Conservation (phyloP, 2,888 invertebrate genomes). For the Diogma glabrata region DNA sequence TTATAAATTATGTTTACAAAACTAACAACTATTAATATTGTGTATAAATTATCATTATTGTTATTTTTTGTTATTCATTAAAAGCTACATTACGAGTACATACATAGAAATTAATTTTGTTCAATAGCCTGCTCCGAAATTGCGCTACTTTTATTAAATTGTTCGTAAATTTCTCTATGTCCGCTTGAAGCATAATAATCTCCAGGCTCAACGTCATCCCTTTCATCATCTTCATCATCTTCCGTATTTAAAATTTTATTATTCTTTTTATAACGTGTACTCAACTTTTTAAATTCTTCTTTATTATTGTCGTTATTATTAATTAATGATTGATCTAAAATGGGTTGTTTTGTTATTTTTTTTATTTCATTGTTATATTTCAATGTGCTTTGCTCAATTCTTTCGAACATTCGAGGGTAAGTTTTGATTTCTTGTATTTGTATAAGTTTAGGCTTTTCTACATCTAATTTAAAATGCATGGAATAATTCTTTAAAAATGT, state of each 20-base stretch:
- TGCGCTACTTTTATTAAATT: conserved; percentile 18
- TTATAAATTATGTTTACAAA: too few relatives aligned
- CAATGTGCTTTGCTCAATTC: not conserved
- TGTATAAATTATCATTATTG: too few relatives aligned
- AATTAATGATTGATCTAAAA: not conserved
- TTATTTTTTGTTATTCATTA: too few relatives aligned
- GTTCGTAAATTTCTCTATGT: conserved; percentile 1
- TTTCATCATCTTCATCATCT: conserved; percentile 4
- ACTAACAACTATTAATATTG: too few relatives aligned
- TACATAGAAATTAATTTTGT: too few relatives aligned
- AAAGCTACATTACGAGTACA: too few relatives aligned
- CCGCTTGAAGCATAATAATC: conserved; percentile 10
- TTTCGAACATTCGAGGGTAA: not conserved
- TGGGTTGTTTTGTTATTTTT: too few relatives aligned
- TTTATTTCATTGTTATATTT: too few relatives aligned
- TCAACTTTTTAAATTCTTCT: too few relatives aligned
- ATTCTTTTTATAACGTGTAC: too few relatives aligned
- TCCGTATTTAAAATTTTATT: too few relatives aligned
- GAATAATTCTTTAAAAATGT: conserved; percentile 33
- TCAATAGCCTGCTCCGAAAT: too few relatives aligned
- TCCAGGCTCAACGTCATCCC: conserved; percentile 3
- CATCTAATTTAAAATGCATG: conserved; percentile 1
- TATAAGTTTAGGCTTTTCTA: not conserved
- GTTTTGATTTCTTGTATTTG: conserved; percentile 3
- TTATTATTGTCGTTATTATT: not conserved